Base-by-base conservation (phyloP, 2,888 invertebrate genomes). In the Pyralis farinalis region DNA sequence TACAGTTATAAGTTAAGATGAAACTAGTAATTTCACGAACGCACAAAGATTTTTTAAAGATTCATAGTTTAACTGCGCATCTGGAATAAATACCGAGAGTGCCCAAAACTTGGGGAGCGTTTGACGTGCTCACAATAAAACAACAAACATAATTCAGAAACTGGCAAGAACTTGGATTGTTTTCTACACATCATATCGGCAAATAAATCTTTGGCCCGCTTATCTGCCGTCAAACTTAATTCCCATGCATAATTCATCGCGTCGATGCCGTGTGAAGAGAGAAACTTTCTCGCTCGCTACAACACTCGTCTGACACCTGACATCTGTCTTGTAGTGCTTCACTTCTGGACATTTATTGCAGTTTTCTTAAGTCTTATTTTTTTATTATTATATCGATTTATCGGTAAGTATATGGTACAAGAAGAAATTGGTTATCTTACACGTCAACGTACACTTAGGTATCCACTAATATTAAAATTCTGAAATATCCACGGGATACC, bases 181-280 rank as follows among this genome's bases (percentile, higher is more conserved):
- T 83, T 85, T 84, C 83, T 82, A 74, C 83, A 85, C 85, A 82
- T 86, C 86, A 86, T 86, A 85, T 82, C 82, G 78, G 68, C 71
- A 76, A 83, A 86, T 87, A 88, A 86, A 88, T 87, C 88, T 87
- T 83, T 76, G 51, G 66, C 73, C 70, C 77, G 78, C 80, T 85
- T 87, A 87, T 87, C 87, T 83, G 71, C 68, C 82, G 82, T 85
- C 84, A 84, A 86, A 86, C 74, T 84, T 86, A 85, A 87, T 87
- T 85, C 84, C 80, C 74, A 84, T 86, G 82, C 79, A 87, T 87
- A 84, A 87, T 86, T 85, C 87, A 87, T 84, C 54, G 75, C 74
- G 78, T 73, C 71, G 78, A 78, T 78, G 68, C 66, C 70, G 71
- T 63, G 71, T 66, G 76, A 70, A 74, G 73, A 75, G 71, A 73